These are phyloP conservation scores for Sinocyclocheilus anshuiensis DNA, from an alignment of 2,113 vertebrate genomes.

Conservation along the genomic window DNA sequence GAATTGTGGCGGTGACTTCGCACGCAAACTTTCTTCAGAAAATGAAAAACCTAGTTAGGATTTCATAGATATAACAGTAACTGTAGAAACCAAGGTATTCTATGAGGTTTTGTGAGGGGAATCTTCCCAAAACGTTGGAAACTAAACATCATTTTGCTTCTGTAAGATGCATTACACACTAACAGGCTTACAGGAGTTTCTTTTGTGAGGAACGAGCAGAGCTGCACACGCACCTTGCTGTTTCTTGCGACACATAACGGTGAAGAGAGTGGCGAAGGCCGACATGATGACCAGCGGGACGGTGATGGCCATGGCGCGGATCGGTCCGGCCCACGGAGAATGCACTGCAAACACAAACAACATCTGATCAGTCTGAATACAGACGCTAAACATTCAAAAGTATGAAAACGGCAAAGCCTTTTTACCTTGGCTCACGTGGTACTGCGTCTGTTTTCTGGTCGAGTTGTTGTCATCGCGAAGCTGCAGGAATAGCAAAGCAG, in stretches of 20 bases:
- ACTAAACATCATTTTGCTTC: neutral
- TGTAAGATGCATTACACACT: neutral
- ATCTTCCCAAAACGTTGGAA: neutral
- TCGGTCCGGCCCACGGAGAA: slow-evolving; percentile 94
- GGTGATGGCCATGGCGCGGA: slow-evolving; percentile 94
- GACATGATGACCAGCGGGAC: slow-evolving; percentile 95
- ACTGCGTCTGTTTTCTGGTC: slow-evolving; percentile 88
- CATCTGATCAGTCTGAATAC: neutral
- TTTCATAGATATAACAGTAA: no score
- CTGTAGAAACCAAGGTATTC: no score
- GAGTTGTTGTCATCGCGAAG: slow-evolving; percentile 88
- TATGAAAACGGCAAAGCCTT: neutral
- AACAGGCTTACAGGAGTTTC: slow-evolving; percentile 21
- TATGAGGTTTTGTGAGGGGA: neutral
- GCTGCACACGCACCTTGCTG: slow-evolving; percentile 85
- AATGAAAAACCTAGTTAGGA: no score
- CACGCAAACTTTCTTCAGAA: no score
- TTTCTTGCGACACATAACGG: slow-evolving; percentile 98
- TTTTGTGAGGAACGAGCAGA: slow-evolving; percentile 22
- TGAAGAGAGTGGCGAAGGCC: slow-evolving; percentile 93
- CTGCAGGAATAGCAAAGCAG: slow-evolving; percentile 66
- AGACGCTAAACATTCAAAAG: neutral
- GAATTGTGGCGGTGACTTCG: no score
- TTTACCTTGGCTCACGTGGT: slow-evolving; percentile 87
- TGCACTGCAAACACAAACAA: slow-evolving; percentile 74